Percentiles rank a stretch among this genome's conserved stretches.
Conservation (phyloP, 2,797 vertebrate species). For the Acrossocheilus fasciatus region DNA sequence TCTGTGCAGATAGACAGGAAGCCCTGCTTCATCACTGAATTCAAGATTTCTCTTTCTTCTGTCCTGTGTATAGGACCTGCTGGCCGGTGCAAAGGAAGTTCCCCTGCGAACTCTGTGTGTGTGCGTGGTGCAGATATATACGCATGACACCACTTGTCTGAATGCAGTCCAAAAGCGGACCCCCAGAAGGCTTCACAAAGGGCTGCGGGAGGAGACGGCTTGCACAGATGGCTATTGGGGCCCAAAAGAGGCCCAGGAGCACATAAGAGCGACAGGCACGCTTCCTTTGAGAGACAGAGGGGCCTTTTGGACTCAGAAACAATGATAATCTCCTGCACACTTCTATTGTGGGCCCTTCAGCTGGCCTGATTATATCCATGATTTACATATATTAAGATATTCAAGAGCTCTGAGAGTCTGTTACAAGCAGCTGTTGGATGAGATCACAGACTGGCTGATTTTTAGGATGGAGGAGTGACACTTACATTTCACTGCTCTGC, state of each 20-base stretch:
- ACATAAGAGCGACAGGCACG: constrained; percentile 58
- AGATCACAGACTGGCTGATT: neutral
- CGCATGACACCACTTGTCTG: constrained; percentile 58
- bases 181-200: constrained; percentile 49
- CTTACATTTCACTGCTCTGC: constrained; percentile 99
- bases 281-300: constrained; percentile 55
- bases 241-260: constrained; percentile 65
- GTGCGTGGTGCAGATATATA: constrained; percentile 17
- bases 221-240: constrained; percentile 74
- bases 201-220: constrained; percentile 61
- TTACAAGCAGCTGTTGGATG: constrained; percentile 7
- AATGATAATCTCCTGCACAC: constrained; percentile 60
- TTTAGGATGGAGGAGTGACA: constrained; percentile 48
- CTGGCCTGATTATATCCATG: constrained; percentile 46
- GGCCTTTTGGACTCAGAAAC: constrained; percentile 45
- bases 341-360: constrained; percentile 62
- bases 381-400: constrained; percentile 32
- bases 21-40: constrained; percentile 65
- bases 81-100: constrained; percentile 60
- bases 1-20: constrained; percentile 61
- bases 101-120: constrained; percentile 55
- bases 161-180: constrained; percentile 54
- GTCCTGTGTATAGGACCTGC: constrained; percentile 60
- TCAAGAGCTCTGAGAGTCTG: neutral
- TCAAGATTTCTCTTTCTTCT: constrained; percentile 65